Percentiles rank a stretch among this genome's conserved stretches.
These are phyloP conservation scores for Megalonaias nervosa DNA, from an alignment of 1,140 invertebrate species.

Conservation along the genomic window DNA sequence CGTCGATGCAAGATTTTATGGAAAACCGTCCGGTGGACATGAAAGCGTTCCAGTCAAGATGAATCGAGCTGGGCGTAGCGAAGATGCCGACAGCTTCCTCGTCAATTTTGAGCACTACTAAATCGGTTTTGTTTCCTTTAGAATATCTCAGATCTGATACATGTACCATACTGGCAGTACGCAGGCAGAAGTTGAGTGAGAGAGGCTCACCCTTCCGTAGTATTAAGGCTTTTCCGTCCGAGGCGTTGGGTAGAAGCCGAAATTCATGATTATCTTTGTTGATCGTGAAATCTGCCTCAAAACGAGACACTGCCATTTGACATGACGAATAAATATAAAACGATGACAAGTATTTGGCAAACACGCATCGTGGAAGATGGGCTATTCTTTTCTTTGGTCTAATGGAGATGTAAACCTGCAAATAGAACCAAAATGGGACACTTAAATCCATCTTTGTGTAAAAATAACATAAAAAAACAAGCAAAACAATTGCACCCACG, in stretches of 20 bases:
- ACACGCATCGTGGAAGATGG: no score
- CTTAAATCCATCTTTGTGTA: no score
- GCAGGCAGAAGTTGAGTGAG: slow-evolving; percentile 24
- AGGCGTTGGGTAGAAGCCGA: slow-evolving; percentile 24
- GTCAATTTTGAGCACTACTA: slow-evolving; percentile 16
- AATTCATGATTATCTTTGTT: slow-evolving; percentile 26
- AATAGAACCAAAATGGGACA: no score
- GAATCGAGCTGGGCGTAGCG: not conserved
- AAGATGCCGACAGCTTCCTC: slow-evolving; percentile 10
- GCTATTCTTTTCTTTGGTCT: no score
- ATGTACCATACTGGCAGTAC: not conserved
- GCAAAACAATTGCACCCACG: no score
- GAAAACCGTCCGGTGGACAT: slow-evolving; percentile 22
- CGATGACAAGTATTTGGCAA: not conserved
- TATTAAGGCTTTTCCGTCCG: slow-evolving; percentile 18
- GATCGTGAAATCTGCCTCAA: slow-evolving; percentile 10
- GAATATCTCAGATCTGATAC: slow-evolving; percentile 28
- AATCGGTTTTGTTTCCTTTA: slow-evolving; percentile 27
- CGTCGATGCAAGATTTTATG: not conserved
- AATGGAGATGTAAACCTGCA: no score
- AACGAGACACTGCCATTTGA: not conserved
- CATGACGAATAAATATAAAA: not conserved
- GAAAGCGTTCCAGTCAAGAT: slow-evolving; percentile 23
- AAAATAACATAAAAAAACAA: no score
- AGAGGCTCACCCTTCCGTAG: slow-evolving; percentile 14